Evolutionary conservation across 2,888 invertebrate species (phyloP).

Genomic region (Orthosia cruda): DNA sequence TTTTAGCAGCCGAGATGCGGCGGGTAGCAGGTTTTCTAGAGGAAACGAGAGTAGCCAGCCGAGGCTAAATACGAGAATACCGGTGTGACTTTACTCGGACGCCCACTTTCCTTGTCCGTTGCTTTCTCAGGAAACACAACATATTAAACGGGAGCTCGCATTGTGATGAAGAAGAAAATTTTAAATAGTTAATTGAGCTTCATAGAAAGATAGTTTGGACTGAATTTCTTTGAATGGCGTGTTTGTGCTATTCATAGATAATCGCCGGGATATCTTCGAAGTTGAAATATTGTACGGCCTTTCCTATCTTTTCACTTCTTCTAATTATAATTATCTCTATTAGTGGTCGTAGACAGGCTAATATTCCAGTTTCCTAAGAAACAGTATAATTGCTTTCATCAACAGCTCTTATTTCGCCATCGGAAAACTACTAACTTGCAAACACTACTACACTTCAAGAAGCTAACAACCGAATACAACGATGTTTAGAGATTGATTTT

Average conservation of each 20-base stretch:
- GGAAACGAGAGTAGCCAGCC: conserved; percentile 73
- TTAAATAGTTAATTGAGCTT: conserved; percentile 1
- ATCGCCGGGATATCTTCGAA: neutral
- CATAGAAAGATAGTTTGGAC: neutral
- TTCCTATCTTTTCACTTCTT: neutral
- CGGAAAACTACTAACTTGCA: neutral
- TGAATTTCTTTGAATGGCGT: neutral
- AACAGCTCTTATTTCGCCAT: neutral
- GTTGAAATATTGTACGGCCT: neutral
- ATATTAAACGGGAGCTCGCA: conserved; percentile 36
- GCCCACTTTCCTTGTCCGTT: conserved; percentile 58
- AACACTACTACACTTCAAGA: neutral
- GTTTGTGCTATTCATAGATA: neutral
- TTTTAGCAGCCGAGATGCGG: conserved; percentile 51
- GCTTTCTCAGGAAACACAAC: conserved; percentile 59
- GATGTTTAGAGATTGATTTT: neutral
- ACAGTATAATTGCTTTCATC: neutral
- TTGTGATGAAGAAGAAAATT: conserved; percentile 30
- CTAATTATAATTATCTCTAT: neutral
- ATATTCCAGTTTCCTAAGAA: neutral
- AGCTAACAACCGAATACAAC: too few relatives aligned
- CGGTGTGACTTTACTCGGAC: conserved; percentile 50
- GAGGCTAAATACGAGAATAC: conserved; percentile 62
- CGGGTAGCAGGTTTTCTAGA: conserved; percentile 75
- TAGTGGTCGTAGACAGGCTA: neutral